Evolutionary conservation across 2,113 vertebrate species (phyloP), one percentile per base, ranked within the genome.

Genomic region (Gallinago media): DNA sequence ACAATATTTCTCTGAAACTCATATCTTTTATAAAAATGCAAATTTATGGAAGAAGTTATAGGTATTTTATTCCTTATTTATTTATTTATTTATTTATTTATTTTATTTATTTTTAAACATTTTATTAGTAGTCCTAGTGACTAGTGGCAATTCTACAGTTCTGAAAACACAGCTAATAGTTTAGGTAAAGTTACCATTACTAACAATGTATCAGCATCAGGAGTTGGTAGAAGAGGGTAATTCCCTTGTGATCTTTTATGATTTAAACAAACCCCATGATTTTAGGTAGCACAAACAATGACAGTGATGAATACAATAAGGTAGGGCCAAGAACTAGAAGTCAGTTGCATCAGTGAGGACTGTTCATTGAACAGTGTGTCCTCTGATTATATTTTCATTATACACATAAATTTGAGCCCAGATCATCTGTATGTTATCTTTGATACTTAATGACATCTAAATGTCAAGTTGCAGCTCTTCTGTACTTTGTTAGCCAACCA

Each of bases 401-500:
- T 42, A 84, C 29, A 34, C 36, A 52, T 16, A 66, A 81, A 82
- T 78, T 82, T 1, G 2, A 90, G 86, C 82, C 56, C 32, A 75
- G 74, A 88, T 75, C 7, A 63, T 78, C 88, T 88, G 8, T 80
- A 23, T 62, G 42, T 88, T 88, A 55, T 62, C 47, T 92, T 74
- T 75, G 56, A 79, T 90, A 75, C 13, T 52, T 94, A 61, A 85
- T 79, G 71, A 65, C 49, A 90, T 34, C 56, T 85, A 92, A 95
- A 92, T 79, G 82, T 82, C 75, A 88, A 75, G 22, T 31, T 94
- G 27, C 52, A 85, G 32, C 9, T 88, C 34, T 90, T 92, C 49
- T 79, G n/a, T 38, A n/a, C 27, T 90, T 83, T 79, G 65, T 92
- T 80, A 75, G 23, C 23, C 29, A 83, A 34, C 15, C 61, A 14